Conservation (phyloP, 2,888 invertebrate genomes). For the Listrodromus nycthemerus region DNA sequence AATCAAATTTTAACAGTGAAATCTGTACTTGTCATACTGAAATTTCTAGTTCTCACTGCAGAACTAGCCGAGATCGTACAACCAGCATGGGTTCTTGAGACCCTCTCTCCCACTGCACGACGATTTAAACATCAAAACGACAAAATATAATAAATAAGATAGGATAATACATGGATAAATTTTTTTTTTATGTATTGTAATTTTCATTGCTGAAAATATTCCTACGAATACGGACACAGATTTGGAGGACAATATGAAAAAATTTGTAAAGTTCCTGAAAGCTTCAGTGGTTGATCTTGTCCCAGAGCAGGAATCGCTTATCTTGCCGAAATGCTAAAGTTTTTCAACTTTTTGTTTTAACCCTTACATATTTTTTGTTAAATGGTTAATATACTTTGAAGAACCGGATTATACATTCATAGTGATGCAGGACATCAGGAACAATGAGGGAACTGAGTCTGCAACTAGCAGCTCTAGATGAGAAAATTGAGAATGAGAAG, state of each 20-base stretch:
- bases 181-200: no score
- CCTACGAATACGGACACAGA: no score
- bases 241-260: not conserved
- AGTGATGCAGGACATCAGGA: slow-evolving; percentile 80
- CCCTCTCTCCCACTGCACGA: no score
- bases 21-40: no score
- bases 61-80: no score
- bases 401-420: slow-evolving; percentile 80
- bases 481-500: slow-evolving; percentile 70
- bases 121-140: no score
- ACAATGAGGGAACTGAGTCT: slow-evolving; percentile 73
- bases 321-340: slow-evolving; percentile 1
- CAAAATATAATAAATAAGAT: no score
- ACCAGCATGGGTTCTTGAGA: no score
- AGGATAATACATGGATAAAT: no score
- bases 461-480: slow-evolving; percentile 74
- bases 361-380: slow-evolving; percentile 58
- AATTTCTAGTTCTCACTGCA: no score
- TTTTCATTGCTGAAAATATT: no score
- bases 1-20: no score
- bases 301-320: not conserved
- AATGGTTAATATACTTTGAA: slow-evolving; percentile 69
- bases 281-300: not conserved
- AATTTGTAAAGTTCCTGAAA: not conserved
- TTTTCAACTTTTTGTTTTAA: slow-evolving; percentile 39